These are phyloP conservation scores for Tyrannus savana DNA, from an alignment of 2,113 vertebrate genomes.

Conservation along the genomic window DNA sequence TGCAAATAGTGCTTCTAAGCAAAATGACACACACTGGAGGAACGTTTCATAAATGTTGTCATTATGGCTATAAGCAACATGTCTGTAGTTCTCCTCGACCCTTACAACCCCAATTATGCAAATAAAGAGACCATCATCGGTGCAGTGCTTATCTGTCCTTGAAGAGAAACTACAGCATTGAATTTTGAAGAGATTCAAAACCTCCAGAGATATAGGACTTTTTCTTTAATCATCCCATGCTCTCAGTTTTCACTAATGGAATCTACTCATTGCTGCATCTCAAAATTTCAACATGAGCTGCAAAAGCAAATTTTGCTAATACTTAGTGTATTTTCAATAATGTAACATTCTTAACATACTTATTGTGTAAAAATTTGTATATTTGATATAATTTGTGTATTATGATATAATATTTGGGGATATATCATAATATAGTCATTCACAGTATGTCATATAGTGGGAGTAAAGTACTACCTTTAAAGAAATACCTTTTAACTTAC, in stretches of 20 bases:
- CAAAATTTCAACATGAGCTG: neutral
- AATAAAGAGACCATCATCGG: neutral
- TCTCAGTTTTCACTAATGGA: neutral
- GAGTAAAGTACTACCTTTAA: neutral
- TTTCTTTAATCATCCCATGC: neutral
- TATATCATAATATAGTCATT: neutral
- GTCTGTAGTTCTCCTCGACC: neutral
- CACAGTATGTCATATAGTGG: neutral
- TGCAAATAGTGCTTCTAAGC: neutral
- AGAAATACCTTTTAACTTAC: neutral
- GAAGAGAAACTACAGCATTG: neutral
- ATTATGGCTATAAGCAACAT: neutral
- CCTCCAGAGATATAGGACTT: neutral
- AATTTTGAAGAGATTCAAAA: neutral
- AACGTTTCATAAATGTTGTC: rapidly evolving
- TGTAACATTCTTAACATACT: neutral
- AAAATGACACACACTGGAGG: neutral
- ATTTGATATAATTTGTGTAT: neutral
- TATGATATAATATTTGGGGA: neutral
- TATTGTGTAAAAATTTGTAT: neutral
- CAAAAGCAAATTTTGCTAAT: neutral
- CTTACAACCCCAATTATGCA: neutral
- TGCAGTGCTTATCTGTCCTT: neutral
- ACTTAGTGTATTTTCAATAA: neutral
- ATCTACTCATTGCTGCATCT: neutral